A percentile compares a stretch with the other conserved stretches of the same genome.
Conservation (phyloP, 2,113 vertebrate species). For the Protobothrops mucrosquamatus region DNA sequence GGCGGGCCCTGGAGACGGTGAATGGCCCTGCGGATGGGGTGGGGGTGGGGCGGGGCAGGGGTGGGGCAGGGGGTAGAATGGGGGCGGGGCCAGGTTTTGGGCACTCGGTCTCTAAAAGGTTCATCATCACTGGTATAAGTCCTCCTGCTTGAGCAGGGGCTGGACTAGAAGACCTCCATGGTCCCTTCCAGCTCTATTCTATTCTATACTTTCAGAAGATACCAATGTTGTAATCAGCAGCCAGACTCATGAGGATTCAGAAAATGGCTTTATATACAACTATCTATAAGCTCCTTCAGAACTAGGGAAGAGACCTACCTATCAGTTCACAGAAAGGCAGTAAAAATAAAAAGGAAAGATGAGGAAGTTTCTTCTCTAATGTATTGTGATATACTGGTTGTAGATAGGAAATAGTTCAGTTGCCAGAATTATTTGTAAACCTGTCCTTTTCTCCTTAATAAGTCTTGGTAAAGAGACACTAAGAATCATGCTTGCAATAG, state of each 20-base stretch:
- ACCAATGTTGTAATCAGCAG: neutral
- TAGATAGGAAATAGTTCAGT: neutral
- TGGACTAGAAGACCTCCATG: too few relatives aligned
- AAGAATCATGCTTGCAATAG: neutral
- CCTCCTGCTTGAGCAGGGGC: too few relatives aligned
- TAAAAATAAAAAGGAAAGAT: neutral
- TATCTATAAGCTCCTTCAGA: neutral
- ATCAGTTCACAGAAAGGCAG: neutral
- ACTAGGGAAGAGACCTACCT: neutral
- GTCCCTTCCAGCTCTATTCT: too few relatives aligned
- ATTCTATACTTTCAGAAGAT: neutral
- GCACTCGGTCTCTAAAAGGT: too few relatives aligned
- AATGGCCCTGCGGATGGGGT: too few relatives aligned
- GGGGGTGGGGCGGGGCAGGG: too few relatives aligned
- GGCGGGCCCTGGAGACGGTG: too few relatives aligned
- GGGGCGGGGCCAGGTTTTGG: too few relatives aligned
- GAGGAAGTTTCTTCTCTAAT: neutral
- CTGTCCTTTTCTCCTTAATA: neutral
- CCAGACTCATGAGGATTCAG: neutral
- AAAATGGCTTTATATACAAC: neutral
- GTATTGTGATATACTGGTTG: neutral
- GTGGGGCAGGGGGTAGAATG: too few relatives aligned
- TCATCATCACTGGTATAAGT: too few relatives aligned
- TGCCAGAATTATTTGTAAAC: neutral
- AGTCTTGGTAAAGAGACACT: neutral